Conservation (phyloP, 2,797 vertebrate species). For the Halcyon leucocephala region DNA sequence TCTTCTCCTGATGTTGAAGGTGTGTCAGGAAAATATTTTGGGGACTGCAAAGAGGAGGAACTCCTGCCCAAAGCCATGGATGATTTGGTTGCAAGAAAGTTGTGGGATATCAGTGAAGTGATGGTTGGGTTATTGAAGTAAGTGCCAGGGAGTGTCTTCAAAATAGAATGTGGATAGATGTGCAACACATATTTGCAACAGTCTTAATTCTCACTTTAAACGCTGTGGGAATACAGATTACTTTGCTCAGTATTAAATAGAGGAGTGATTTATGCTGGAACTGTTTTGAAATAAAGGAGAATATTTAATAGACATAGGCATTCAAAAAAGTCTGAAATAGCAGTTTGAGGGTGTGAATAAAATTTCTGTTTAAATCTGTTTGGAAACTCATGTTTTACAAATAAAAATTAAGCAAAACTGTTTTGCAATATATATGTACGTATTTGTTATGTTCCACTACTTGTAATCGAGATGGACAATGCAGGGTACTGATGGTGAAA, state of each 20-base stretch:
- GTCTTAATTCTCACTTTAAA: not conserved
- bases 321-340: not conserved
- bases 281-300: constrained; percentile 13
- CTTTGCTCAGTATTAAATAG: not conserved
- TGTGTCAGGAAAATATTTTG: constrained; percentile 88
- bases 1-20: constrained; percentile 87
- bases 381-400: not conserved
- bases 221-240: not conserved
- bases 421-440: not conserved
- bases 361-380: constrained; percentile 27
- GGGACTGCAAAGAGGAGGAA: constrained; percentile 87
- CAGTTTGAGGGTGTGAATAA: not conserved
- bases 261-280: not conserved
- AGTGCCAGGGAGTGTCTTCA: not conserved
- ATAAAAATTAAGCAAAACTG: not conserved
- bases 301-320: not conserved
- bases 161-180: not conserved
- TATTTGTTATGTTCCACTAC: not conserved
- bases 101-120: constrained; percentile 95
- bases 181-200: not conserved
- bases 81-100: constrained; percentile 86
- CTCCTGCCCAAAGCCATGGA: constrained; percentile 89
- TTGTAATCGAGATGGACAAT: not conserved
- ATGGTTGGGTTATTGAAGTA: constrained; percentile 91
- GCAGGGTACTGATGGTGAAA: constrained; percentile 4